Percentiles rank a stretch among this genome's conserved stretches.
Conservation (phyloP, 2,888 invertebrate species). For the Agrenia bidenticulata region DNA sequence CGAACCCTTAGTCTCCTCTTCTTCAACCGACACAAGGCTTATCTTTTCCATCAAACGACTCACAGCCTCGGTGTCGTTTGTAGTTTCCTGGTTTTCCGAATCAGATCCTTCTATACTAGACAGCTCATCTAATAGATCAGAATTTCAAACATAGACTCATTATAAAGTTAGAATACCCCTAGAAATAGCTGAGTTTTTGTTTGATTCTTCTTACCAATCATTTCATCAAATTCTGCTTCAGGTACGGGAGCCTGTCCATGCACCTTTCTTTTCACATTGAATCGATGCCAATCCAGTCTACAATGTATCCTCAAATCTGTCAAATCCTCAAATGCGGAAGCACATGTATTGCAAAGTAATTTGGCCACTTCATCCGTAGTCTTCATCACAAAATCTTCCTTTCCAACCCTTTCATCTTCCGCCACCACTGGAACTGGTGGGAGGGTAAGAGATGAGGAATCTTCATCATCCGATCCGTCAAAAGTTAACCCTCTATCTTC, state of each 20-base stretch:
- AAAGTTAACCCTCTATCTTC: slow-evolving; percentile 19
- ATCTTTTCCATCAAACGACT: slow-evolving; percentile 29
- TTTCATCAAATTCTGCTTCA: slow-evolving; percentile 63
- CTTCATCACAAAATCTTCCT: background rate
- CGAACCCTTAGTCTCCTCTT: background rate
- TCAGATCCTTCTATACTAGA: slow-evolving; percentile 70
- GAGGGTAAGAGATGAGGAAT: slow-evolving; percentile 1
- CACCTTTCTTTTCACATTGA: slow-evolving; percentile 73
- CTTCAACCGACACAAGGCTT: background rate
- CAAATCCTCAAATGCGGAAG: slow-evolving; percentile 55
- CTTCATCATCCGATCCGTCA: slow-evolving; percentile 22
- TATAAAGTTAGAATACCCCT: background rate
- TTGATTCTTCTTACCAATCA: slow-evolving; percentile 56
- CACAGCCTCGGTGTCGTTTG: slow-evolving; percentile 13
- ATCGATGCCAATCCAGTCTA: slow-evolving; percentile 81
- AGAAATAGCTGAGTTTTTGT: too few species aligned
- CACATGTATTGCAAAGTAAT: slow-evolving; percentile 39
- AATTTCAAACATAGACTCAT: background rate
- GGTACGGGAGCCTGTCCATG: slow-evolving; percentile 62
- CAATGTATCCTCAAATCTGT: slow-evolving; percentile 72
- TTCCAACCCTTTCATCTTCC: background rate
- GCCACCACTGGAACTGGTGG: slow-evolving; percentile 3
- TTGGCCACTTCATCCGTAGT: background rate
- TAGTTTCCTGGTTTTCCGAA: slow-evolving; percentile 55
- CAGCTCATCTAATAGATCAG: slow-evolving; percentile 64